phyloP scores from a whole-genome alignment of 2,797 vertebrate genomes.

The Halcyon leucocephala region DNA sequence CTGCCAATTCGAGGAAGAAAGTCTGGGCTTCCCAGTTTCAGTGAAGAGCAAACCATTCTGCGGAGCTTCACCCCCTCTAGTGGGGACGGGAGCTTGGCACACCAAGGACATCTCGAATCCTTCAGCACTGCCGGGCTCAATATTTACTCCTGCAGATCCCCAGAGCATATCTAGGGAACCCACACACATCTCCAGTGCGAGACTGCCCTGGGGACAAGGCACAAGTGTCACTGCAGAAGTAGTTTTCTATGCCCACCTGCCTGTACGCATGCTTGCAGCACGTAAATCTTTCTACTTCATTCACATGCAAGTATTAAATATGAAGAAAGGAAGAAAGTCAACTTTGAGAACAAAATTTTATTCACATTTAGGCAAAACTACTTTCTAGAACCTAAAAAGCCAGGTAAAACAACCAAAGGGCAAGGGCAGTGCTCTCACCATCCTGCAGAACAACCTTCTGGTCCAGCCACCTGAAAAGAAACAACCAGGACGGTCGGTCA shows the following conservation, averaged over 20 bases:
- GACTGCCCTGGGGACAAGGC: neutral
- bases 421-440: neutral
- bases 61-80: conserved; percentile 49
- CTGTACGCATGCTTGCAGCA: neutral
- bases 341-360: neutral
- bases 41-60: neutral
- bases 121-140: neutral
- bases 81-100: neutral
- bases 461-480: conserved; percentile 20
- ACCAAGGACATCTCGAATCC: neutral
- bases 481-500: neutral
- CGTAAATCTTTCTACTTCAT: accelerated
- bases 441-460: neutral
- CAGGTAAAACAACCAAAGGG: neutral
- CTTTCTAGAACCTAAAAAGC: neutral
- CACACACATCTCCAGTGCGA: accelerated
- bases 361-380: neutral
- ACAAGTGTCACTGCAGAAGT: accelerated
- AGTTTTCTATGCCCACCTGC: neutral
- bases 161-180: neutral
- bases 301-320: neutral
- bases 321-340: neutral
- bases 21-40: neutral
- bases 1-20: neutral
- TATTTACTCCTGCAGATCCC: neutral